A percentile compares a stretch with the other conserved stretches of the same genome.
phyloP scores from a whole-genome alignment of 2,888 invertebrate species.

The Deroplatys truncata region DNA sequence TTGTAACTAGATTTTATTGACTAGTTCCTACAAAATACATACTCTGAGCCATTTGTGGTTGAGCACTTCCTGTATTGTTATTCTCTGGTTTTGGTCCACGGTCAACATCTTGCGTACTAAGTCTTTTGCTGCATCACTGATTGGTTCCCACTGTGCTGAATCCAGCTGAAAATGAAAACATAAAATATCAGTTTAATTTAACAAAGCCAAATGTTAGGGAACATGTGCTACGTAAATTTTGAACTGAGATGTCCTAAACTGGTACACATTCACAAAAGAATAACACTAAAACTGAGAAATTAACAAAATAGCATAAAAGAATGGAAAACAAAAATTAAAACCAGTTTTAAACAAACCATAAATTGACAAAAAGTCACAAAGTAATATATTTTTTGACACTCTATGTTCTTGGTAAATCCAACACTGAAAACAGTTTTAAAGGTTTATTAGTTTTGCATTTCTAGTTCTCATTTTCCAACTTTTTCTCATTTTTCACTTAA shows the following conservation, averaged over 20 bases:
- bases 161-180: slow-evolving; percentile 64
- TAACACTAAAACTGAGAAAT: not conserved
- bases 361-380: no score
- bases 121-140: slow-evolving; percentile 94
- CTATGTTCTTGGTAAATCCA: no score
- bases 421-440: no score
- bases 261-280: not conserved
- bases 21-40: slow-evolving; percentile 39
- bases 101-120: slow-evolving; percentile 89
- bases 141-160: slow-evolving; percentile 83
- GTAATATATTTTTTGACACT: no score
- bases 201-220: not conserved
- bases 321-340: no score
- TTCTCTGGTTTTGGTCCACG: slow-evolving; percentile 85
- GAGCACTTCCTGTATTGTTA: slow-evolving; percentile 92
- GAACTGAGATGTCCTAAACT: no score
- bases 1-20: no score
- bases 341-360: no score
- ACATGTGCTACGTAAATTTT: no score
- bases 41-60: slow-evolving; percentile 97
- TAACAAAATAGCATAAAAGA: not conserved
- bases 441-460: no score
- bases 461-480: no score
- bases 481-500: no score
- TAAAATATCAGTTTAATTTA: not conserved